Base-by-base conservation (phyloP, 1,140 invertebrate species). In the Rhagoletis pomonella region DNA sequence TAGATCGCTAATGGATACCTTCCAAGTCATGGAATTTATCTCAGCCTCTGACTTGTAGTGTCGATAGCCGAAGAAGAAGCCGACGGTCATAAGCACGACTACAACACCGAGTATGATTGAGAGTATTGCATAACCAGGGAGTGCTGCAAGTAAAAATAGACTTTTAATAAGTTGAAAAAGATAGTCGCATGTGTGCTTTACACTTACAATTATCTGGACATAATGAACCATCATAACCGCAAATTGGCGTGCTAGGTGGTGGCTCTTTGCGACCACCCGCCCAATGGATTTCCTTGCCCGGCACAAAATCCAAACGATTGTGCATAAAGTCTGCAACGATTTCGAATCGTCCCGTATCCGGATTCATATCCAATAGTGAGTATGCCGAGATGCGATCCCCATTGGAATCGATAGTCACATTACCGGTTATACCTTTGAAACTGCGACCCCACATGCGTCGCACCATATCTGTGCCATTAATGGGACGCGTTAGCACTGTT, bases 21-120 rank as follows among this genome's bases (percentile, higher is more conserved):
- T 96, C 98, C 98, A 99, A 39, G 97, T 97, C 97, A 99, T 99
- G 50, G 98, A 97, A 1, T 97, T 97, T 87, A 99, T 96, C 94
- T 98, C 98, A 0, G 97, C 96, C 93, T 99, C 98, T 39, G 98
- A 93, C 91, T 97, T 98, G 92, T 97, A 98, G 92, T 98, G 97
- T 90, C 98, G 98, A 93, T 73, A 95, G 17, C 92, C 91, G 47
- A 93, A 90, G 69, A 97, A 95, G 58, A 97, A 96, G 47, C 96
- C 95, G 2, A 97, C 94, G 1, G 95, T 94, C 87, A 98, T 94
- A 1, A 97, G 94, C 1, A 98, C 94, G 0, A 98, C 95, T 60
- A 97, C 95, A 2, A 96, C 95, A 87, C 96, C 96, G 4, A 98
- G 94, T 0, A 97, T 95, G 64, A 98, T 97, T 85, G 97, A 97